Evolutionary conservation across 2,888 invertebrate species (phyloP), one percentile per base, ranked within the genome.

Genomic region (Hoplodrina blanda): DNA sequence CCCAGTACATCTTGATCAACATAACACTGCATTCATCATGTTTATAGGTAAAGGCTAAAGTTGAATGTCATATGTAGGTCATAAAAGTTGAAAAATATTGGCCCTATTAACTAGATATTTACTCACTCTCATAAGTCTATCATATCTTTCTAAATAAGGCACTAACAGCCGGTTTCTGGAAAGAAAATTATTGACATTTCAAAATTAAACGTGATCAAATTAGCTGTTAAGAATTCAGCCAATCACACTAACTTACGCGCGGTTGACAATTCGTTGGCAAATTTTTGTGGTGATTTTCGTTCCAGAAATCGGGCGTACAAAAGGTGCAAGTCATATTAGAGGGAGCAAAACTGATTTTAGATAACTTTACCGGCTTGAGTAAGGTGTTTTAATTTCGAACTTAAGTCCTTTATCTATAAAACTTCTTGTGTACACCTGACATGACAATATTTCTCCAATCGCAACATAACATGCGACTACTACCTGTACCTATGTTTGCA

Each of bases 401-500:
- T 74, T 15, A n/a, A 56, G 11, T 62, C 55, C 20, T 64, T 25
- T 37, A 52, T 37, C 25, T 72, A 52, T 44, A 55, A 81, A 69
- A 49, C 54, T 70, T 62, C 25, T 61, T 52, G 61, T 57, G 53
- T 69, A 52, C 55, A 46, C 13, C 56, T 13, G 49, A 59, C 56
- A 49, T 60, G 54, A 70, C 53, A 67, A 64, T 76, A 87, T 89
- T 86, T 84, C 74, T 80, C 78, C 83, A 73, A 72, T 78, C 80
- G 69, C 69, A 72, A 25, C 25, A 77, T 80, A 78, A 63, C 76
- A 70, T 66, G 68, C 60, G 62, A 71, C 79, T 83, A 82, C 85
- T 86, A 88, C 80, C 85, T 84, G 85, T 86, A 87, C 87, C 83
- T 84, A 84, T 85, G 82, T 84, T 87, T 86, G 81, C 83, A 87